phyloP scores from a whole-genome alignment of 1,140 invertebrate genomes.

The Micrasema longulum region DNA sequence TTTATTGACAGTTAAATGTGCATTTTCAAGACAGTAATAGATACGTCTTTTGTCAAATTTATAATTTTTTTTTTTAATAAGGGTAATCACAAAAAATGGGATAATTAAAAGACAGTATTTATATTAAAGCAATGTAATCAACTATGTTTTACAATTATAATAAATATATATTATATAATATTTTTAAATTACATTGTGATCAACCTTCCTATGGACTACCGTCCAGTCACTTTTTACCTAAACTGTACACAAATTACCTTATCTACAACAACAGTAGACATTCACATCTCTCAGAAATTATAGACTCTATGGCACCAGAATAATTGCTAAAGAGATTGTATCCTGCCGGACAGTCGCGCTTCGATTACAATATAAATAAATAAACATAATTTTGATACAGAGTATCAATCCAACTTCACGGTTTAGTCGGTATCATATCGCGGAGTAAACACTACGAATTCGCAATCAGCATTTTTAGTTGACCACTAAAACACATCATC shows the following conservation, averaged over 20 bases:
- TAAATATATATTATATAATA: slow-evolving; percentile 32
- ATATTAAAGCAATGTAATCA: slow-evolving; percentile 47
- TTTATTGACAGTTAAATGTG: no score
- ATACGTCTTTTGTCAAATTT: no score
- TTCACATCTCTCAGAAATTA: slow-evolving; percentile 10
- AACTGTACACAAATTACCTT: slow-evolving; percentile 16
- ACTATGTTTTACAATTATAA: slow-evolving; percentile 42
- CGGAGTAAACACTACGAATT: no score
- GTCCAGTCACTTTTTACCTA: slow-evolving; percentile 2
- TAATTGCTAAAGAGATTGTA: slow-evolving; percentile 9
- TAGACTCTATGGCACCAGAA: slow-evolving; percentile 21
- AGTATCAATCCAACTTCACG: no score
- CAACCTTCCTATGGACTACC: neutral
- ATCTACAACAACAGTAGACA: neutral
- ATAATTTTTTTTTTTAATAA: no score
- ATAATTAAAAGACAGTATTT: slow-evolving; percentile 34
- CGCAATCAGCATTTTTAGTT: neutral
- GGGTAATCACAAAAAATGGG: no score
- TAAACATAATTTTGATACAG: neutral
- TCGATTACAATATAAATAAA: neutral
- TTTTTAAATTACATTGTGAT: slow-evolving; percentile 20
- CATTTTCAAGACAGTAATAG: no score
- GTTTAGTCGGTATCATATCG: no score
- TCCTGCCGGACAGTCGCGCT: neutral
- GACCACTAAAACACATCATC: no score